A percentile compares a stretch with the other conserved stretches of the same genome.
phyloP scores from a whole-genome alignment of 2,797 vertebrate genomes.

The Delichon dasypus region DNA sequence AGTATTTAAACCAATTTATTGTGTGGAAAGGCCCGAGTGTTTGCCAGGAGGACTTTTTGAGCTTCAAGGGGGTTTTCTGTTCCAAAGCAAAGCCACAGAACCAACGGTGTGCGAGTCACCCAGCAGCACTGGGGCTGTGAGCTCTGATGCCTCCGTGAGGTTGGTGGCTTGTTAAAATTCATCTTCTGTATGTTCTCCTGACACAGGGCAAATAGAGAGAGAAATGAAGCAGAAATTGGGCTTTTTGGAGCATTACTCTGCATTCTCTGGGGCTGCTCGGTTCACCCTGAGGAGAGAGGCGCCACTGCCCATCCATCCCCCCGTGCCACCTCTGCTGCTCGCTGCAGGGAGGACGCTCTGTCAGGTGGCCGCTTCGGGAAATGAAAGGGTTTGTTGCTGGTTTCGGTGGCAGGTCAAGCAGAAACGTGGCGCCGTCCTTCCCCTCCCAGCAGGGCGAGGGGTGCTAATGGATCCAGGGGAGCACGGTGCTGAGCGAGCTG shows the following conservation, averaged over 20 bases:
- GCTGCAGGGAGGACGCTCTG: no score
- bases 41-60: background rate
- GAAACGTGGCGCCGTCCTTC: background rate
- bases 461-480: conserved; percentile 6
- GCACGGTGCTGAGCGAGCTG: background rate
- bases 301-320: no score
- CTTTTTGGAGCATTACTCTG: background rate
- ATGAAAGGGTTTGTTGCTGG: background rate
- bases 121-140: background rate
- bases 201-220: background rate
- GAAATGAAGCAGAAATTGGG: background rate
- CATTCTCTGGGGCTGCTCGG: background rate
- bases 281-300: no score
- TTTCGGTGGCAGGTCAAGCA: background rate
- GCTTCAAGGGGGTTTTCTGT: background rate
- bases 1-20: background rate
- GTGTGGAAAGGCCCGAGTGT: background rate
- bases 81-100: background rate
- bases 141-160: background rate
- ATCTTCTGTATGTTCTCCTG: background rate
- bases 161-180: background rate
- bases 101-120: background rate
- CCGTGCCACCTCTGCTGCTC: no score
- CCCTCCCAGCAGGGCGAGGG: background rate
- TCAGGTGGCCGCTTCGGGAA: background rate